Base-by-base conservation (phyloP, 1,140 invertebrate species). In the Ostrea denselamellosa region DNA sequence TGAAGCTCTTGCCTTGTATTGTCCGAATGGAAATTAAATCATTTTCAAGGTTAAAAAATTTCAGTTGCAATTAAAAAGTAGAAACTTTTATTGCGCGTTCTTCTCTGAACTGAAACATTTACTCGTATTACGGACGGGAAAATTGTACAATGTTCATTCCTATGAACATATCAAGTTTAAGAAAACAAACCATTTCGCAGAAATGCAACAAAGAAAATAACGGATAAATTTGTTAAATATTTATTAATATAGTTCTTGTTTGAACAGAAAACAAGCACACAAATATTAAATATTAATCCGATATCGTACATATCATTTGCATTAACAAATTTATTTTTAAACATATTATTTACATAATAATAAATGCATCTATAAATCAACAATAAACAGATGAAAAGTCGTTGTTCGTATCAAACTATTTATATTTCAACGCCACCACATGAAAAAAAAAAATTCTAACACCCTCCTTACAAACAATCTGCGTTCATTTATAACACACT, bases 311-410 rank as follows among this genome's bases (percentile, higher is more conserved):
- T 77, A 62, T n/a, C 58, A 62, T 77, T 77, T 25, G 68, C 28
- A 34, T 77, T 28, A 77, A 77, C 68, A 10, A 25, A 77, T 77
- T 77, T 28, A 25, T 28, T 34, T 34, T 34, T 22, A 28, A 77
- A 77, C 68, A 77, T 28, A 77, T 19, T 77, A 77, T 77, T 77
- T 77, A 77, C 68, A 77, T 14, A 25, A 77, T 77, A 77, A 77
- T 77, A 77, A 17, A 77, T 77, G 68, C 25, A 34, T 77, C 28
- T n/a, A 77, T 77, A 77, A 28, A 28, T 77, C 68, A 77, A 77
- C 68, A 77, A 77, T 28, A 77, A 28, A 62, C 22, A 77, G 14
- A 34, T 17, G 14, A 77, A 9, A 77, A 77, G 12, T 77, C 68
- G 68, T 77, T 77, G 68, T 12, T 25, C 14, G 68, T 28, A 62